Evolutionary conservation across 1,140 invertebrate species (phyloP).

Genomic region (Caerostris extrusa): DNA sequence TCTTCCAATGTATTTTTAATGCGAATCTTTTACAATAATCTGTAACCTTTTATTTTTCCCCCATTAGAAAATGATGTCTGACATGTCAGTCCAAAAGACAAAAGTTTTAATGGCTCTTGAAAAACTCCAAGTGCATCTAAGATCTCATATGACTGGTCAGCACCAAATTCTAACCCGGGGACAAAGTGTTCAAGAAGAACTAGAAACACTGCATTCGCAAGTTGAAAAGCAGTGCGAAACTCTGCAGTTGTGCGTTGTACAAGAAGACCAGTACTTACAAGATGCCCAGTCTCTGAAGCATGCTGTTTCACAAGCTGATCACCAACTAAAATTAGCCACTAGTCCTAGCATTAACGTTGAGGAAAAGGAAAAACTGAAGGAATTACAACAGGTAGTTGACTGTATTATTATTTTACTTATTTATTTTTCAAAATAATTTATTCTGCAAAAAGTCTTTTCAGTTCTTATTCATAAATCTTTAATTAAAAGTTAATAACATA

Average conservation of each 20-base stretch:
- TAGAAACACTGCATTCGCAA: slow-evolving; percentile 86
- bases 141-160: slow-evolving; percentile 85
- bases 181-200: slow-evolving; percentile 86
- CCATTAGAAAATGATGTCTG: slow-evolving; percentile 88
- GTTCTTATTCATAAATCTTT: neutral
- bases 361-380: slow-evolving; percentile 82
- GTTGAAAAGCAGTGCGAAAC: slow-evolving; percentile 88
- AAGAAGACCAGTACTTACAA: slow-evolving; percentile 93
- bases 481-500: neutral
- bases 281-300: slow-evolving; percentile 92
- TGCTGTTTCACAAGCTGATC: slow-evolving; percentile 91
- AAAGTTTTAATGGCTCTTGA: slow-evolving; percentile 95
- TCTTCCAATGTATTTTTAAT: too few species aligned
- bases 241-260: slow-evolving; percentile 89
- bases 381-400: slow-evolving; percentile 54
- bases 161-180: slow-evolving; percentile 88
- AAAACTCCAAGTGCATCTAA: slow-evolving; percentile 85
- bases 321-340: slow-evolving; percentile 89
- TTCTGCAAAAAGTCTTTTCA: neutral
- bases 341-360: slow-evolving; percentile 91
- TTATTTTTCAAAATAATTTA: slow-evolving; percentile 11
- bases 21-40: too few species aligned
- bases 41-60: neutral
- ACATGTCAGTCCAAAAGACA: slow-evolving; percentile 93
- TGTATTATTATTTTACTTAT: neutral